Base-by-base conservation (phyloP, 2,797 vertebrate genomes). In the Euthynnus affinis region DNA sequence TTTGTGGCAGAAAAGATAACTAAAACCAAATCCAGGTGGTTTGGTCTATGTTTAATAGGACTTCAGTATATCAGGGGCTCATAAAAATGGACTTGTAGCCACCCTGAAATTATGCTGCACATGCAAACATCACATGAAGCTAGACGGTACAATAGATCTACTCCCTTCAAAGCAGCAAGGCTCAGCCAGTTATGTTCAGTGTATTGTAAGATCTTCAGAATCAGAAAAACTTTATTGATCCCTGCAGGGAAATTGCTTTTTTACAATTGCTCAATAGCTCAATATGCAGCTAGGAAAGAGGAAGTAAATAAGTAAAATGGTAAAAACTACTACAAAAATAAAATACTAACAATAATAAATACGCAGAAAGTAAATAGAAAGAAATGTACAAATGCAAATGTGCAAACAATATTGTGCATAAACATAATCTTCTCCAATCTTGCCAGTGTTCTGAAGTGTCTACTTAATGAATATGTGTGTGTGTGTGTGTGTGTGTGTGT, bases 1-100 rank as follows among this genome's bases (percentile, higher is more conserved):
- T 81, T 34, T 67, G 53, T 23, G 60, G 25, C 52, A 65, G 18
- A 76, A 40, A 53, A 77, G 42, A 66, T 81, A 60, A 87, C 84
- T 78, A 65, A 71, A 76, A 65, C n/a, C 14, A 53, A 72, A 74
- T 72, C 62, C 7, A 4, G 49, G 27, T 37, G 53, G 20, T 44
- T 67, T 57, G 71, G 42, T 29, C 6, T 17, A 71, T 44, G 42
- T 65, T 82, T 82, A 70, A 64, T 18, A 51, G 60, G 34, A 67
- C 59, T 66, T 64, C 56, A 63, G 25, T 73, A 67, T 37, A 67
- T 20, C 25, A 44, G 23, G 13, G 55, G 32, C 48, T 81, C 51
- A 29, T 15, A 66, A 44, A 44, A 65, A 67, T n/a, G 76, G 27
- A 52, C 52, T 51, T 60, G 25, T 74, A 44, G 60, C 18, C 53